These are phyloP conservation scores for Sicus ferrugineus DNA, from an alignment of 2,888 invertebrate species.

Conservation along the genomic window DNA sequence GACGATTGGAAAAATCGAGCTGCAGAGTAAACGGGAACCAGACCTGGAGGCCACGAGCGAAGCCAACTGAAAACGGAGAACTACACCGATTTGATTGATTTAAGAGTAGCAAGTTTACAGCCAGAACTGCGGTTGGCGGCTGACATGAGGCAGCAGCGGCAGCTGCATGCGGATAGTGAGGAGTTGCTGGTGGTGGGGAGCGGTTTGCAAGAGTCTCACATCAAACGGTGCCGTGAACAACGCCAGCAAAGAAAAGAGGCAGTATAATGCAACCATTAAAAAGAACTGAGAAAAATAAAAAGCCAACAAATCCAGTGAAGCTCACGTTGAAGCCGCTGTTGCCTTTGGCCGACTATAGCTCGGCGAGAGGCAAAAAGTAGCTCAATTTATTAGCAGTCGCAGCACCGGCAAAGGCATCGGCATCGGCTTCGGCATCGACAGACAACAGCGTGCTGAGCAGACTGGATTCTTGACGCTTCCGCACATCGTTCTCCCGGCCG, in stretches of 20 bases:
- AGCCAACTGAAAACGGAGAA: background rate
- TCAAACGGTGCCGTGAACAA: background rate
- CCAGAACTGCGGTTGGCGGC: background rate
- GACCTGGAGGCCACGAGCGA: background rate
- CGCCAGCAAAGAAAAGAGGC: background rate
- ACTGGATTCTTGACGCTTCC: slow-evolving; percentile 14
- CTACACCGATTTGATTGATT: slow-evolving; percentile 17
- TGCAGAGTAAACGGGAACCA: background rate
- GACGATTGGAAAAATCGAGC: slow-evolving; percentile 3
- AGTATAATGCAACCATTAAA: slow-evolving; percentile 9
- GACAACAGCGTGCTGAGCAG: background rate
- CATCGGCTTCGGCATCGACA: too few relatives aligned
- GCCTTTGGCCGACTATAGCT: background rate
- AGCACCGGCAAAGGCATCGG: background rate
- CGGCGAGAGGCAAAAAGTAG: background rate
- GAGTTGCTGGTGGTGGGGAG: background rate
- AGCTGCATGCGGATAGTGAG: background rate
- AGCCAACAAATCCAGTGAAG: background rate
- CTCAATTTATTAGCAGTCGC: slow-evolving; percentile 9
- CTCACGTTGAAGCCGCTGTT: background rate
- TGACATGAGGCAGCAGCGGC: background rate
- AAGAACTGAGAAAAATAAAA: background rate
- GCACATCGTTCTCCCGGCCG: background rate
- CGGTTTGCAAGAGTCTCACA: background rate
- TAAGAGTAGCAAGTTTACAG: background rate